Evolutionary conservation across 2,113 vertebrate genomes (phyloP).

Genomic region (Hyperopisus bebe): DNA sequence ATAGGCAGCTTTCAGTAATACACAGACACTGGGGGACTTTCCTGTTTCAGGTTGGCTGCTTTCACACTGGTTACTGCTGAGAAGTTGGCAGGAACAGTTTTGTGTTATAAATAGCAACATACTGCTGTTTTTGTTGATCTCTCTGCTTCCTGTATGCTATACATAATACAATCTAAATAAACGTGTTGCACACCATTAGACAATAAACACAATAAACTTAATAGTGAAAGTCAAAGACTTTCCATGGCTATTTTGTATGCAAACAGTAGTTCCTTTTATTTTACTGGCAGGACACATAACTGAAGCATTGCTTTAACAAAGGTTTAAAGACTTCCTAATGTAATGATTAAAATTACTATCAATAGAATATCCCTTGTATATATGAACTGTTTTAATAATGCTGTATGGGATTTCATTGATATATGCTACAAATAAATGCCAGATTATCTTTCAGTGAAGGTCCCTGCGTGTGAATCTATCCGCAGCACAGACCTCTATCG

Average conservation of each 20-base stretch:
- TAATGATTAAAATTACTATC: background rate
- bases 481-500: background rate
- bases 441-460: background rate
- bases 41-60: background rate
- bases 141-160: background rate
- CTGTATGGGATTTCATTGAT: background rate
- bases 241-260: background rate
- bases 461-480: background rate
- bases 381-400: background rate
- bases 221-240: background rate
- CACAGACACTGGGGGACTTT: background rate
- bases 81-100: background rate
- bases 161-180: background rate
- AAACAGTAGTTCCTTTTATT: background rate
- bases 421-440: background rate
- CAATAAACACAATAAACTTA: background rate
- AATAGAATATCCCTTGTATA: background rate
- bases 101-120: background rate
- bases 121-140: background rate
- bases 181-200: background rate
- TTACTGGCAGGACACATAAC: background rate
- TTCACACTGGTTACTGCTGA: background rate
- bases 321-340: background rate
- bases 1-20: too few species aligned
- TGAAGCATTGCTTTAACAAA: background rate